A percentile compares a stretch with the other conserved stretches of the same genome.
Evolutionary conservation across 2,113 vertebrate species (phyloP).

Genomic region (Scalopus aquaticus): DNA sequence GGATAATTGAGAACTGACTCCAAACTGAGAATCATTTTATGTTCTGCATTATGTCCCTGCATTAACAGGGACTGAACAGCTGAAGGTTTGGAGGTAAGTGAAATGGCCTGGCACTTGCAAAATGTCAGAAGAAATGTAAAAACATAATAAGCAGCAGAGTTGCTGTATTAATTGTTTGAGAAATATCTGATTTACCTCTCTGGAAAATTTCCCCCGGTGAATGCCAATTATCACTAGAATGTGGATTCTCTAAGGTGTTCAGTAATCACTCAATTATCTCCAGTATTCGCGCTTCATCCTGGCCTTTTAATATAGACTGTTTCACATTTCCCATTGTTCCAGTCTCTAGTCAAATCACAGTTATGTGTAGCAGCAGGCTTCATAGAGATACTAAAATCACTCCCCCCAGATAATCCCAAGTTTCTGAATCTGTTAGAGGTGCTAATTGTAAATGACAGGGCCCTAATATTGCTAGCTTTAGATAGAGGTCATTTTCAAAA

Average conservation of each 20-base stretch:
- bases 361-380: neutral
- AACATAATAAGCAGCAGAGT: neutral
- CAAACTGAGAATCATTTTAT: neutral
- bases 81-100: neutral
- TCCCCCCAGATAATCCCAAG: neutral
- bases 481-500: slow-evolving; percentile 34
- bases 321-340: neutral
- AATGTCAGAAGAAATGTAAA: slow-evolving; percentile 6
- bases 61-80: neutral
- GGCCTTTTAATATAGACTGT: neutral
- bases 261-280: neutral
- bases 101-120: neutral
- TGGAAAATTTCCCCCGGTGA: neutral
- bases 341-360: neutral
- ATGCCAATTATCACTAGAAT: neutral
- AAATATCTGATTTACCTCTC: slow-evolving; percentile 26
- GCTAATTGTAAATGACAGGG: neutral
- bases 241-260: neutral
- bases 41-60: neutral
- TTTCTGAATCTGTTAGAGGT: neutral
- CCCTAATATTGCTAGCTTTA: neutral
- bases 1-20: neutral
- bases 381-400: neutral
- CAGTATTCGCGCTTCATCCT: neutral
- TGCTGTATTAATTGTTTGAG: slow-evolving; percentile 13